Conservation (phyloP, 2,888 invertebrate genomes). For the Coelogynopora nodosa region DNA sequence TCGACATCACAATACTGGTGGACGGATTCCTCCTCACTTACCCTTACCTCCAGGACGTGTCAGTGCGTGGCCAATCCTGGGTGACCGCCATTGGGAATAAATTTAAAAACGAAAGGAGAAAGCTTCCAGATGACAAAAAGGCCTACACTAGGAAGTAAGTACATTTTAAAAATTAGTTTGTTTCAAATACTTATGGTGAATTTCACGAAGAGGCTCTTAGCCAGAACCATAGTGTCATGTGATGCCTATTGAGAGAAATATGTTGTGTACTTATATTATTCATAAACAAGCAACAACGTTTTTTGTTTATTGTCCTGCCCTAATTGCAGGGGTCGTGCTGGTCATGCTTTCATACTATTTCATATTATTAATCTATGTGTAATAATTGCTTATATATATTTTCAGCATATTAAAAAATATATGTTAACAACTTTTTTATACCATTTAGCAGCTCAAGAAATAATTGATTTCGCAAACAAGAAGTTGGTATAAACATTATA, state of each 20-base stretch:
- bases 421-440: too few relatives aligned
- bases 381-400: too few relatives aligned
- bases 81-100: slow-evolving; percentile 5
- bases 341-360: too few relatives aligned
- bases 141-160: slow-evolving; percentile 25
- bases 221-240: slow-evolving; percentile 2
- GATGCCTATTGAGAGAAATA: not conserved
- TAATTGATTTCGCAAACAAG: too few relatives aligned
- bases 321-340: too few relatives aligned
- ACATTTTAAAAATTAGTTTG: not conserved
- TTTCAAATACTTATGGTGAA: not conserved
- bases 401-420: not conserved
- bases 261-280: not conserved
- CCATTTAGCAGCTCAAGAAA: too few relatives aligned
- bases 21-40: slow-evolving; percentile 14
- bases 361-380: too few relatives aligned
- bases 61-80: slow-evolving; percentile 10
- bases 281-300: not conserved
- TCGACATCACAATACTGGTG: not conserved
- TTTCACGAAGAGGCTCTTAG: not conserved
- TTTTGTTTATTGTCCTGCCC: not conserved
- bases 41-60: not conserved
- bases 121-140: slow-evolving; percentile 6
- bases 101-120: slow-evolving; percentile 25
- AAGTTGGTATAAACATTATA: too few relatives aligned